These are phyloP conservation scores for Mohoua ochrocephala DNA, from an alignment of 2,113 vertebrate genomes.

Conservation along the genomic window DNA sequence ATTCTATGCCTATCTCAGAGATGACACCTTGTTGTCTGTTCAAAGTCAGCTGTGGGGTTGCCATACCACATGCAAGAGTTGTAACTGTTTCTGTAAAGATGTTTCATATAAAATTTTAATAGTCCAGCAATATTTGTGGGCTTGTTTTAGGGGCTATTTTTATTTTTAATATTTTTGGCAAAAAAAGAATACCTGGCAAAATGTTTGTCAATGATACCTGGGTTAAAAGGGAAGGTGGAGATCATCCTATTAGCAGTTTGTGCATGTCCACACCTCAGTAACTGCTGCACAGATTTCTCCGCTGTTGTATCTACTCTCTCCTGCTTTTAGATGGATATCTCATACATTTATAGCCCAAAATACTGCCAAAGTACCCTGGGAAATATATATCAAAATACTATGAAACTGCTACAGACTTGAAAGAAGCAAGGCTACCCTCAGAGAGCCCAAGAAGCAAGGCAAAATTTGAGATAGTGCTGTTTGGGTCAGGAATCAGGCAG, in stretches of 20 bases:
- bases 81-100: neutral
- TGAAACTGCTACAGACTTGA: neutral
- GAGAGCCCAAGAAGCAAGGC: neutral
- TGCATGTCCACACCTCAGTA: neutral
- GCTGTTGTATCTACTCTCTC: neutral
- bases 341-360: neutral
- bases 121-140: neutral
- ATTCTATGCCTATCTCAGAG: neutral
- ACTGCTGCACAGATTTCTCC: neutral
- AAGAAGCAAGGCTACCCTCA: neutral
- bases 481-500: neutral
- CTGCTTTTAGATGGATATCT: neutral
- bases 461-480: neutral
- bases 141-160: neutral
- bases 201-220: neutral
- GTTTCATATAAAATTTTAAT: neutral
- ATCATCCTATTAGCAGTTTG: neutral
- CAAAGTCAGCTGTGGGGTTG: neutral
- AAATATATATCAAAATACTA: neutral
- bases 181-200: neutral
- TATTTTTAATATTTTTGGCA: neutral
- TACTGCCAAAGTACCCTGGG: neutral
- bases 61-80: too few relatives aligned
- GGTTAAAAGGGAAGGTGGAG: neutral
- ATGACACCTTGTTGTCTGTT: fast-evolving